phyloP scores from a whole-genome alignment of 2,888 invertebrate genomes.

The Nemurella pictetii region DNA sequence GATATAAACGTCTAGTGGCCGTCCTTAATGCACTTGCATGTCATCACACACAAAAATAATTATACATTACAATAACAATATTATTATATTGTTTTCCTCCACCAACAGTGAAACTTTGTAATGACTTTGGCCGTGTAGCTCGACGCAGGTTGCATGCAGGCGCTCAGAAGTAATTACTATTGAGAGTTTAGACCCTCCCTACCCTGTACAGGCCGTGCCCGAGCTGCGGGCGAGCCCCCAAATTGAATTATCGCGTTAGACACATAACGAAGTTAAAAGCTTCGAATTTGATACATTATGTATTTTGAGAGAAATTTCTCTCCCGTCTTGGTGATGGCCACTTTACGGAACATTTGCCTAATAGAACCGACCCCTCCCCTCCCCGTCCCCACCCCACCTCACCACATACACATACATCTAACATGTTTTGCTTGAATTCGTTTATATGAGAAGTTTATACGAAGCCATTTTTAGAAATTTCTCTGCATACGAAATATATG shows the following conservation, averaged over 20 bases:
- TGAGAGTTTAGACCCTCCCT: neutral
- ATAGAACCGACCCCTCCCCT: neutral
- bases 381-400: neutral
- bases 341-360: neutral
- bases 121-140: constrained; percentile 1
- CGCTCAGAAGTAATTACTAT: constrained; percentile 16
- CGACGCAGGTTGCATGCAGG: constrained; percentile 6
- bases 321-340: neutral
- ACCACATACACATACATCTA: neutral
- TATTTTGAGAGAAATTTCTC: constrained; percentile 8
- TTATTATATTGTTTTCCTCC: neutral
- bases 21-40: neutral
- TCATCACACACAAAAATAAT: neutral
- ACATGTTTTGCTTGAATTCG: neutral
- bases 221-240: neutral
- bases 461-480: neutral
- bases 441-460: neutral
- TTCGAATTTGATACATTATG: constrained; percentile 11
- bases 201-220: neutral
- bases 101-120: neutral
- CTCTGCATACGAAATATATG: neutral
- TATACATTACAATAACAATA: neutral
- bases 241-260: constrained; percentile 20
- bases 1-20: neutral
- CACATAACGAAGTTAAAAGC: constrained; percentile 27